Evolutionary conservation across 2,797 vertebrate genomes (phyloP), one percentile per base, ranked within the genome.

Genomic region (Pelochelys cantorii): DNA sequence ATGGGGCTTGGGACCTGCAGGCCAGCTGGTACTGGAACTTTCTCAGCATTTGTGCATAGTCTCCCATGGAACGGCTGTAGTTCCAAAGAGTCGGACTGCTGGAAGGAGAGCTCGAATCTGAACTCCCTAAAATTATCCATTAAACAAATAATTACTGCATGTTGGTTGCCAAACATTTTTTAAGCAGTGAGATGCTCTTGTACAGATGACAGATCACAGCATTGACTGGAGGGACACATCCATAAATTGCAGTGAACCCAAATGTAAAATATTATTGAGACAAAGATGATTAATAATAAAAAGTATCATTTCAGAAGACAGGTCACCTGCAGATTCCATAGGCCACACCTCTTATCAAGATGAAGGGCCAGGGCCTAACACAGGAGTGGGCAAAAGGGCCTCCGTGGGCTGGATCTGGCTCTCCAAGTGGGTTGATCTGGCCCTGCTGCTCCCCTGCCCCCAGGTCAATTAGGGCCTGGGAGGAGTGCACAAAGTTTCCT

Each of bases 1-100:
- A 99, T 0, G 99, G 99, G 3, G 99, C 99, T 94, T 98, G 99
- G 74, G 99, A 99, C 83, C 99, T 98, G 91, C 98, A 99, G 37
- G 99, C 99, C 2, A 98, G 97, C 96, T 99, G 99, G 92, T 99
- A 99, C 88, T 99, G 98, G 95, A 99, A 99, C 79, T 99, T 99
- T 94, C 99, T 98, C 90, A 99, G 97, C 84, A 98, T 99, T 94
- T 99, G 99, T 0, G 99, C 98, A 0, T 98, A 99, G 96, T 99
- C 99, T 2, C 98, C 98, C 96, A 99, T 96, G 0, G 99, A 99
- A 2, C 99, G 99, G 93, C 98, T 99, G 91, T 99, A 99, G 97
- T 99, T 99, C 99, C 99, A 99, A 75, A 99, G 99, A 0, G 99
- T 99, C 7, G 99, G 99, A 92, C 99, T 99, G 97, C 98, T 98